Percentiles rank a stretch among this genome's conserved stretches.
These are phyloP conservation scores for Bubalus kerabau DNA, from an alignment of 2,113 vertebrate genomes.

Conservation along the genomic window DNA sequence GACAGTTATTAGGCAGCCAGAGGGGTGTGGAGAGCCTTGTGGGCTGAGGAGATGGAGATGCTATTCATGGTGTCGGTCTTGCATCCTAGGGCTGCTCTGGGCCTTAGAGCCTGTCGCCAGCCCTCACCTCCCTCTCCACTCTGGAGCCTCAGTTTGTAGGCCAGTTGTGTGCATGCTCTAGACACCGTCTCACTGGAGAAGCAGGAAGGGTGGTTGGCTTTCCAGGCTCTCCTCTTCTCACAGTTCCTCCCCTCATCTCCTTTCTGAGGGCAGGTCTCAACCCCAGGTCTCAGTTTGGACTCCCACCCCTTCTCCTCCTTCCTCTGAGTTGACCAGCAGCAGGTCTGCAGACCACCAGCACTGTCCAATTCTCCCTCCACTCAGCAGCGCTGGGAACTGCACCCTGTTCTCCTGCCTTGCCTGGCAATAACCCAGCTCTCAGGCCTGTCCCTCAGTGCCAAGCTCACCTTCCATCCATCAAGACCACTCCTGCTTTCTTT, in stretches of 20 bases:
- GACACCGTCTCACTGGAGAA: slow-evolving; percentile 33
- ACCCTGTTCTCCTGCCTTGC: neutral
- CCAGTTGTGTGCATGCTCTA: slow-evolving; percentile 56
- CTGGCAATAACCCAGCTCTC: rapidly evolving
- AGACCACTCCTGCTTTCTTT: slow-evolving; percentile 63
- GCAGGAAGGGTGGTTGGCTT: neutral
- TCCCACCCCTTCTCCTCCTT: neutral
- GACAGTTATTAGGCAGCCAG: slow-evolving; percentile 40
- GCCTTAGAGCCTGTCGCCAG: slow-evolving; percentile 38
- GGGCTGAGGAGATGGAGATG: slow-evolving; percentile 73
- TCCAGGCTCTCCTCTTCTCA: slow-evolving; percentile 19
- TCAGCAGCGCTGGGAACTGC: slow-evolving; percentile 6
- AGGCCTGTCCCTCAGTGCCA: neutral
- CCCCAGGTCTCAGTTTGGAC: neutral
- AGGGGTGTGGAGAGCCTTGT: slow-evolving; percentile 38
- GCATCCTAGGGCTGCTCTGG: slow-evolving; percentile 60
- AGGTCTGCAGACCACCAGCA: slow-evolving; percentile 55
- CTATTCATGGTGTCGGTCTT: slow-evolving; percentile 42
- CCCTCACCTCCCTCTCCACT: neutral
- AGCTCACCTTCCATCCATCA: neutral
- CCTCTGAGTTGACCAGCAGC: neutral
- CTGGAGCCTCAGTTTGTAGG: slow-evolving; percentile 33
- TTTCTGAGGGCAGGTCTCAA: slow-evolving; percentile 39
- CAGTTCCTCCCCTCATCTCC: neutral
- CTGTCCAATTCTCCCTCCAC: neutral